Base-by-base conservation (phyloP, 1,140 invertebrate genomes). In the Lanistes nyassanus region DNA sequence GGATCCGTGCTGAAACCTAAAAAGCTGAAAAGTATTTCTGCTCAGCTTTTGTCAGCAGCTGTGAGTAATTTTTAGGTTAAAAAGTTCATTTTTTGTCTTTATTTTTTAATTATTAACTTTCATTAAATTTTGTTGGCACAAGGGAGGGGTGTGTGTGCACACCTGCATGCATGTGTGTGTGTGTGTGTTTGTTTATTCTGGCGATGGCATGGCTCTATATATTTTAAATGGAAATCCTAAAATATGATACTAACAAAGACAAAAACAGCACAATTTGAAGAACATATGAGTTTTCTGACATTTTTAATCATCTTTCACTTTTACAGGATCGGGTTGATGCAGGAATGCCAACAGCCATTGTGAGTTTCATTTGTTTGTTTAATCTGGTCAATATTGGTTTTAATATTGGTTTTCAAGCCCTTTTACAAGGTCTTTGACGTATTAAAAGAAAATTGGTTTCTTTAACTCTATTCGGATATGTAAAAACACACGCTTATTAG, bases 11-110 rank as follows among this genome's bases (percentile, higher is more conserved):
- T 96, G 76, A 92, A 94, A 64, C 95, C 96, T 88, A 93, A 94
- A 37, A 92, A 95, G 64, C 89, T 97, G 21, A 94, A 95, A 90
- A 94, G 94, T 78, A 93, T 97, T 51, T 95, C 95, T n/a, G 91
- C 94, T 34, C 95, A 97, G 89, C 91, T 97, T n/a, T 89, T 91
- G 26, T 95, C 94, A 31, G 95, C 95, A 29, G 91, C 92, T 74
- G 94, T 95, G 91, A 92, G 91, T 89, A 75, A 39, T 73, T 37
- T 34, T 34, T 31, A 36, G 29, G 34, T 64, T 29, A 70, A 70
- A 19, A 29, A 66, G 19, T 37, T 7, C 51, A 65, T 65, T 66
- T 60, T 47, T 51, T n/a, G n/a, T n/a, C n/a, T n/a, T n/a, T n/a
- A n/a, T n/a, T n/a, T n/a, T n/a, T n/a, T n/a, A n/a, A n/a, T n/a